Conservation (phyloP, 2,888 invertebrate genomes). For the Drosophila prolongata region DNA sequence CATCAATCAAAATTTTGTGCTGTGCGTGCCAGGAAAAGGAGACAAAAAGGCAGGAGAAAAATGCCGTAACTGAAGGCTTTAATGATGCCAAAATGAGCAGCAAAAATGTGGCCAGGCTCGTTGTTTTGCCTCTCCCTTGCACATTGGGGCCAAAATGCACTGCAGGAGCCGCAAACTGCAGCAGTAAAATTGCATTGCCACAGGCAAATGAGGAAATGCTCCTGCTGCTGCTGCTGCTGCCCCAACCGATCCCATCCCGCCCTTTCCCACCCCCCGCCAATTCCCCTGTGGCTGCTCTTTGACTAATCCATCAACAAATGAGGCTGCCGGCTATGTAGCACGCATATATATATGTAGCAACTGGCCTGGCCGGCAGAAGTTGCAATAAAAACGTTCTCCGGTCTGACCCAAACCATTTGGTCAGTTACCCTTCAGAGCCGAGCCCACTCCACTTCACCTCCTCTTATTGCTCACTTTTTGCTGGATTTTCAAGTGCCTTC, state of each 20-base stretch:
- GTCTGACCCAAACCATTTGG: slow-evolving; percentile 46
- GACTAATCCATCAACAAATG: slow-evolving; percentile 80
- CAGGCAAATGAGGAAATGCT: slow-evolving; percentile 46
- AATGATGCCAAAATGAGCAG: slow-evolving; percentile 59
- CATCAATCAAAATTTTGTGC: slow-evolving; percentile 77
- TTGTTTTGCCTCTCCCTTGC: neutral
- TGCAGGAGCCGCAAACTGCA: slow-evolving; percentile 30
- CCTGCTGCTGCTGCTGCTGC: slow-evolving; percentile 35
- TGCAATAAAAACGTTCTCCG: slow-evolving; percentile 59
- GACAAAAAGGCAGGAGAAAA: slow-evolving; percentile 25
- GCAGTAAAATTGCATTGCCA: slow-evolving; percentile 38
- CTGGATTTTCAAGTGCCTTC: slow-evolving; percentile 64
- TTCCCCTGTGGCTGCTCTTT: slow-evolving; percentile 61
- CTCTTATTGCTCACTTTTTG: slow-evolving; percentile 54
- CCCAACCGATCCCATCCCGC: slow-evolving; percentile 2
- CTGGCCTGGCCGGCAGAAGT: slow-evolving; percentile 5
- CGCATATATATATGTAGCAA: slow-evolving; percentile 29
- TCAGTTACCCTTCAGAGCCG: slow-evolving; percentile 22
- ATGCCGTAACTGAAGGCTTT: slow-evolving; percentile 45
- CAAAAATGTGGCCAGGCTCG: slow-evolving; percentile 37
- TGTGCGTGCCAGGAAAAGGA: slow-evolving; percentile 67
- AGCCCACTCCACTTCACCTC: slow-evolving; percentile 10
- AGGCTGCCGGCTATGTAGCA: slow-evolving; percentile 65
- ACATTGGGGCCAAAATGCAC: slow-evolving; percentile 9
- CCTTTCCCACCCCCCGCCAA: neutral